Conservation (phyloP, 2,113 vertebrate genomes). For the Stercorarius parasiticus region DNA sequence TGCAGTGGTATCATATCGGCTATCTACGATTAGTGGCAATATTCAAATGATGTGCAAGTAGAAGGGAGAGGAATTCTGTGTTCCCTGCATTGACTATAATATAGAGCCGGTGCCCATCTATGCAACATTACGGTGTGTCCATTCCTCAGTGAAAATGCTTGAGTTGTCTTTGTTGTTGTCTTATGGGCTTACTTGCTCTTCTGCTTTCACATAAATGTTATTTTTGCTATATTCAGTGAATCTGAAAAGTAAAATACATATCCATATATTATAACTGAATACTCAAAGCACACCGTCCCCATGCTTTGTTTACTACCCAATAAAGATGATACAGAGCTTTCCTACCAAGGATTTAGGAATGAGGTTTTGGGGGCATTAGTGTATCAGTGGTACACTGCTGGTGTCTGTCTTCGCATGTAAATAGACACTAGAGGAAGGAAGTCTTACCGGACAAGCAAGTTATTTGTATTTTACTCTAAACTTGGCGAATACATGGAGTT, state of each 20-base stretch:
- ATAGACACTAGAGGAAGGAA: neutral
- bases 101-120: neutral
- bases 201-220: neutral
- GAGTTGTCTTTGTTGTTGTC: neutral
- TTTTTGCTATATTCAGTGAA: neutral
- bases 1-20: neutral
- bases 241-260: neutral
- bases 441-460: neutral
- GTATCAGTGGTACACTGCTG: neutral
- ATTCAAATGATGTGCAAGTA: neutral
- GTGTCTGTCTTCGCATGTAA: neutral
- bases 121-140: neutral
- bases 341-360: neutral
- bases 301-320: neutral
- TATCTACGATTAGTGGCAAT: neutral
- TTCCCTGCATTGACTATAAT: neutral
- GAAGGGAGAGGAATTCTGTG: neutral
- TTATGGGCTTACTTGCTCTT: neutral
- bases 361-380: neutral
- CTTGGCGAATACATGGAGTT: neutral
- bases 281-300: neutral
- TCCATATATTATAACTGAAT: neutral
- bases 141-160: neutral
- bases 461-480: neutral
- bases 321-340: neutral